phyloP scores from a whole-genome alignment of 1,140 invertebrate genomes.

The Ceratina australensis region DNA sequence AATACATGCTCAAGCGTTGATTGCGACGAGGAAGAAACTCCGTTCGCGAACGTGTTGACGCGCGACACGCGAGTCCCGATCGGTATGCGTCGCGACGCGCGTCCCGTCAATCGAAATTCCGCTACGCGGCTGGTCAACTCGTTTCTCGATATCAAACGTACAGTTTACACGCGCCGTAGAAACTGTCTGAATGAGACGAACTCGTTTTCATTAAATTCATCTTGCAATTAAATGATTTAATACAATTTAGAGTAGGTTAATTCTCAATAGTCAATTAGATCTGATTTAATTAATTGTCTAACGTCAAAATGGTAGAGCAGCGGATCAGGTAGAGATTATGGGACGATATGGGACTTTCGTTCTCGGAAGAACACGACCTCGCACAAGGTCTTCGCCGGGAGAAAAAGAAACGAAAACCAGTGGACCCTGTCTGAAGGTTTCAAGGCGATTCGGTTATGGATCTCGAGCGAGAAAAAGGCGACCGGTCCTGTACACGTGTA shows the following conservation, averaged over 20 bases:
- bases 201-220: too few species aligned
- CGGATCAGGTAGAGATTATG: slow-evolving; percentile 1
- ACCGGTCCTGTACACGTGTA: slow-evolving; percentile 61
- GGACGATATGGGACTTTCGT: slow-evolving; percentile 16
- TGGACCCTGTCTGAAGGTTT: slow-evolving; percentile 29
- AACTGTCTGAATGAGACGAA: too few species aligned
- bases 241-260: too few species aligned
- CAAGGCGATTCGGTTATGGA: slow-evolving; percentile 59
- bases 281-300: too few species aligned
- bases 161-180: too few species aligned
- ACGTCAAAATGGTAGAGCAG: neutral
- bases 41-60: slow-evolving; percentile 12
- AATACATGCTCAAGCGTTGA: slow-evolving; percentile 29
- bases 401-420: slow-evolving; percentile 45
- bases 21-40: slow-evolving; percentile 20
- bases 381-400: slow-evolving; percentile 7
- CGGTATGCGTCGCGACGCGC: slow-evolving; percentile 33
- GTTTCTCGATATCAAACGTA: neutral
- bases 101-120: slow-evolving; percentile 31
- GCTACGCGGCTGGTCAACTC: slow-evolving; percentile 19
- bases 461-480: slow-evolving; percentile 46
- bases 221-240: too few species aligned
- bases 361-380: slow-evolving; percentile 33
- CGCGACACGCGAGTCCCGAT: slow-evolving; percentile 38
- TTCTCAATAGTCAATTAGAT: too few species aligned